These are phyloP conservation scores for Hyperoplus immaculatus DNA, from an alignment of 2,797 vertebrate species.

Conservation along the genomic window DNA sequence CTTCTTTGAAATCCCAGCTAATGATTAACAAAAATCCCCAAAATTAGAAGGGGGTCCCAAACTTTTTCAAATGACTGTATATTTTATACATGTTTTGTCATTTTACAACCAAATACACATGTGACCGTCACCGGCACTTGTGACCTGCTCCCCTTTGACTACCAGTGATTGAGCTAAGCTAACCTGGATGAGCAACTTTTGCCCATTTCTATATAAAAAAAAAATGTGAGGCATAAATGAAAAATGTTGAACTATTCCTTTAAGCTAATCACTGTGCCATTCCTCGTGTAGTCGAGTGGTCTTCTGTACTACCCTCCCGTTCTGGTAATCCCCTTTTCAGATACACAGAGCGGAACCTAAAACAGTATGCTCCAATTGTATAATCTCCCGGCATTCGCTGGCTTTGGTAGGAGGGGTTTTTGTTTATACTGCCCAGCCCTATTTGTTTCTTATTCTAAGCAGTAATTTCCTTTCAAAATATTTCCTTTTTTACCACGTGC, in stretches of 20 bases:
- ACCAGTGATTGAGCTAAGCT: too few relatives aligned
- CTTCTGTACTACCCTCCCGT: constrained; percentile 49
- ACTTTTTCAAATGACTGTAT: too few relatives aligned
- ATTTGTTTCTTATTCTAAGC: neutral
- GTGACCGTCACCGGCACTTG: too few relatives aligned
- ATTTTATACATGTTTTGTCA: too few relatives aligned
- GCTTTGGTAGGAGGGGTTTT: neutral
- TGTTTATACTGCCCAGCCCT: neutral
- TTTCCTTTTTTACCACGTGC: neutral
- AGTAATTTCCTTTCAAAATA: neutral
- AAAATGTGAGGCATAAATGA: too few relatives aligned
- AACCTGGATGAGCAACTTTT: too few relatives aligned
- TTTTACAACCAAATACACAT: too few relatives aligned
- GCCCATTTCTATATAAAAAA: too few relatives aligned
- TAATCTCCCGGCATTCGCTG: neutral
- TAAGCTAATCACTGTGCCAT: constrained; percentile 72
- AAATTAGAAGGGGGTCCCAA: too few relatives aligned
- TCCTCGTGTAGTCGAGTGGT: constrained; percentile 56
- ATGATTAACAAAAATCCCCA: too few relatives aligned
- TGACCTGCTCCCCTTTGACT: too few relatives aligned
- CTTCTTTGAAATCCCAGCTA: too few relatives aligned
- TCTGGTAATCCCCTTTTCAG: constrained; percentile 69
- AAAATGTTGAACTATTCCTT: constrained; percentile 61
- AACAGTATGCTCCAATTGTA: constrained; percentile 43
- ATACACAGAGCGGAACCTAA: constrained; percentile 54